Evolutionary conservation across 2,797 vertebrate species (phyloP), one percentile per base, ranked within the genome.

Genomic region (Pantherophis vulpinus): DNA sequence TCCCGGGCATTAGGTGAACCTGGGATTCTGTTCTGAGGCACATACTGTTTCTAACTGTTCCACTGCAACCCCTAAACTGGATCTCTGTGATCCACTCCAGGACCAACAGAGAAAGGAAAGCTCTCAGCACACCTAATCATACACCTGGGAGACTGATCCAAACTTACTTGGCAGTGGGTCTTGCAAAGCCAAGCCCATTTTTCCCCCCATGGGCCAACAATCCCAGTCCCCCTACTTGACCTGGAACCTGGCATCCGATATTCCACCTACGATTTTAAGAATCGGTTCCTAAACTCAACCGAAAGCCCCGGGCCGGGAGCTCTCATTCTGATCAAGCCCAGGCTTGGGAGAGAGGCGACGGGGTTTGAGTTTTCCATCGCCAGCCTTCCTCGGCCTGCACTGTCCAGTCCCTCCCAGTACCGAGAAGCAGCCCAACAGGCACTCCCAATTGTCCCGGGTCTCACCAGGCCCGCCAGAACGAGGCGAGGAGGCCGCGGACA

Each of bases 391-490:
- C n/a, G 47, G 18, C 23, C 20, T 7, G 29, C 63, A 7, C 55
- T 8, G 47, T n/a, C n/a, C 66, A 16, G 12, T 16, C 5, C 37
- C 55, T 56, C 70, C 51, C 70, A 2, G 4, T 25, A 32, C 42
- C 10, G 12, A 61, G 42, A 25, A 88, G 5, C 18, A 37, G 29
- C 51, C 91, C 74, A 37, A 61, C 61, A 3, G 56, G 56, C 74
- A 51, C 25, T 4, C 74, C 90, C 56, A 37, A 32, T 2, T 54
- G 16, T 56, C 87, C 91, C 27, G 27, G 86, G 70, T 74, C 93
- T 93, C 90, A 93, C 93, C 93, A 59, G 60, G 70, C 56, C 86
- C n/a, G 66, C 4, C 29, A 2, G n/a, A 18, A 87, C 55, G 56
- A 54, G 90, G 25, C 61, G 25, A 79, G 63, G 92, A 79, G 63